Evolutionary conservation across 2,888 invertebrate genomes (phyloP).

Genomic region (Pristionchus exspectatus): DNA sequence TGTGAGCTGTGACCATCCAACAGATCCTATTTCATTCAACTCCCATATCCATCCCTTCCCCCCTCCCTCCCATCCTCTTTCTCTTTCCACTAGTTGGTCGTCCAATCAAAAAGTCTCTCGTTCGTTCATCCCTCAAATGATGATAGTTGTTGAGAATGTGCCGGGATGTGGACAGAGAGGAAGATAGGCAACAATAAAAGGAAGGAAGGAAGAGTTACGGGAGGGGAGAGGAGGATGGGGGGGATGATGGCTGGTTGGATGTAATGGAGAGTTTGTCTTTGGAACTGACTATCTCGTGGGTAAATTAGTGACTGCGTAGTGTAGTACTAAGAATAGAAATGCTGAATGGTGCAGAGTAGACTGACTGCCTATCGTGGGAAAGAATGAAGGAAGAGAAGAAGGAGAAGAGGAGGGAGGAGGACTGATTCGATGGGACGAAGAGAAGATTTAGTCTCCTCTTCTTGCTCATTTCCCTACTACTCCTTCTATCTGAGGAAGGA

Average conservation of each 20-base stretch:
- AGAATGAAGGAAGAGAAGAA: not conserved
- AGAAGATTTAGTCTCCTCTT: not conserved
- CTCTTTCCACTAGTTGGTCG: conserved; percentile 55
- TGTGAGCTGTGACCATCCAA: not conserved
- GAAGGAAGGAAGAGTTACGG: not conserved
- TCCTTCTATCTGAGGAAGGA: not conserved
- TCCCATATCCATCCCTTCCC: conserved; percentile 52
- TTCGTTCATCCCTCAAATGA: conserved; percentile 27
- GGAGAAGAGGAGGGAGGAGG: not conserved
- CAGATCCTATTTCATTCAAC: conserved; percentile 35
- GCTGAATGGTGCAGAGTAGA: not conserved
- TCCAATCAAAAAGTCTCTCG: conserved; percentile 7
- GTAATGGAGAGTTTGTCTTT: not conserved
- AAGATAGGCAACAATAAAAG: not conserved
- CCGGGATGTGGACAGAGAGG: conserved; percentile 14
- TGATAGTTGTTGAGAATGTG: conserved; percentile 34
- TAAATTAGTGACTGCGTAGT: not conserved
- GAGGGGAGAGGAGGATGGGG: not conserved
- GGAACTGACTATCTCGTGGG: not conserved
- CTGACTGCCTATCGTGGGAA: conserved; percentile 2
- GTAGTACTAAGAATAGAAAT: not conserved
- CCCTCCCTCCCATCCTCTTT: conserved; percentile 51
- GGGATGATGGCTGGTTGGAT: not conserved
- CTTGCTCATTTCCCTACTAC: conserved; percentile 12
- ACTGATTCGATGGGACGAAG: conserved; percentile 2